phyloP scores from a whole-genome alignment of 2,113 vertebrate genomes.

The Scophthalmus maximus region DNA sequence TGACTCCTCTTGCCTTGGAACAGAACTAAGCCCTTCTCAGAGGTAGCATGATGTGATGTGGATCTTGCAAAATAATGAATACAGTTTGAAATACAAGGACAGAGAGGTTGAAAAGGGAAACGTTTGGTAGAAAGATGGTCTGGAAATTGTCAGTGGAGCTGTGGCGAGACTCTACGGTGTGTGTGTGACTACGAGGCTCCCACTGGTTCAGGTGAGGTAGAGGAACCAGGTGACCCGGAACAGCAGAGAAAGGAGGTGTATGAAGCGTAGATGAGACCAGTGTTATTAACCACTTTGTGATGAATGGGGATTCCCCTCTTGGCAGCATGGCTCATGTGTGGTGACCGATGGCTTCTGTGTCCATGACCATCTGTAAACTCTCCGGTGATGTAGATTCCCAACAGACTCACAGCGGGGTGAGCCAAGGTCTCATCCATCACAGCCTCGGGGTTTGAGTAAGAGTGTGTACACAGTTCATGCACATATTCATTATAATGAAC shows the following conservation, averaged over 20 bases:
- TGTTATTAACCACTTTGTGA: conserved; percentile 43
- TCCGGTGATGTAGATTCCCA: conserved; percentile 39
- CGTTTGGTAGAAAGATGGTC: conserved; percentile 33
- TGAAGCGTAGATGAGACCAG: not conserved
- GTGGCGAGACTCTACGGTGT: not conserved
- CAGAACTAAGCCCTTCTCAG: conserved; percentile 12
- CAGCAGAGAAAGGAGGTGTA: not conserved
- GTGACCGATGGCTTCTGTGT: conserved; percentile 39
- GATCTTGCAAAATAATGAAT: conserved; percentile 52
- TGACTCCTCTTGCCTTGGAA: conserved; percentile 7
- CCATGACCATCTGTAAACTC: conserved; percentile 41
- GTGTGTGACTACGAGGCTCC: not conserved
- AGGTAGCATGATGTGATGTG: conserved; percentile 12
- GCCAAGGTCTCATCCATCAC: conserved; percentile 54
- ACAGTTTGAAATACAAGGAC: conserved; percentile 47
- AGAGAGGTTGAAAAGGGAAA: conserved; percentile 7
- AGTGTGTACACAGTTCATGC: conserved; percentile 44
- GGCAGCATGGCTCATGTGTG: conserved; percentile 6
- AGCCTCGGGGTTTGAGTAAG: conserved; percentile 18
- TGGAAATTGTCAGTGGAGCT: conserved; percentile 44
- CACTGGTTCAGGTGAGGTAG: not conserved
- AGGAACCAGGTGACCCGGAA: conserved; percentile 17
- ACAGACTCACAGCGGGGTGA: conserved; percentile 6
- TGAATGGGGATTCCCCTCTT: conserved; percentile 52
- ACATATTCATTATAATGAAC: conserved; percentile 35